Evolutionary conservation across 2,888 invertebrate genomes (phyloP).

Genomic region (Phlogophora meticulosa): DNA sequence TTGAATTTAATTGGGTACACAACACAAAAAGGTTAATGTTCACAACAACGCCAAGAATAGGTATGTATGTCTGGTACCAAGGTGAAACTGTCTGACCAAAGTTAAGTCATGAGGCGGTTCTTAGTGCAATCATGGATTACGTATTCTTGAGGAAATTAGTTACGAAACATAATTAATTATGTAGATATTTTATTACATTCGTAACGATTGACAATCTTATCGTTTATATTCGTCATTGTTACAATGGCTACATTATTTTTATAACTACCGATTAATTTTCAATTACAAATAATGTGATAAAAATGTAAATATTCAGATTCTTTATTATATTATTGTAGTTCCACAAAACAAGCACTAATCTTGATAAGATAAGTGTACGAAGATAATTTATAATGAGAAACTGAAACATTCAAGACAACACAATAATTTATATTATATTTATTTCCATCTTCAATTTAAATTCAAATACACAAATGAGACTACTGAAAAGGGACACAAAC

Average conservation of each 20-base stretch:
- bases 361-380: background rate
- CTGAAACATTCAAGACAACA: background rate
- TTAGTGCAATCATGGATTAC: constrained; percentile 15
- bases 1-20: background rate
- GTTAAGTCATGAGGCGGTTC: constrained; percentile 25
- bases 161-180: constrained; percentile 16
- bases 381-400: background rate
- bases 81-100: constrained; percentile 30
- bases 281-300: constrained; percentile 4
- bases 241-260: constrained; percentile 13
- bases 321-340: constrained; percentile 6
- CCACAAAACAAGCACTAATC: background rate
- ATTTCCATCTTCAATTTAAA: background rate
- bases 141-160: constrained; percentile 17
- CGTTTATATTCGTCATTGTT: constrained; percentile 23
- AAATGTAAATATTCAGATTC: constrained; percentile 4
- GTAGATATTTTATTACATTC: constrained; percentile 25
- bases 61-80: constrained; percentile 17
- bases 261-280: constrained; percentile 19
- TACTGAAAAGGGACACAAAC: no score
- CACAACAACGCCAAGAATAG: constrained; percentile 12
- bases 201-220: constrained; percentile 33
- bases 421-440: background rate
- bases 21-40: constrained; percentile 1
- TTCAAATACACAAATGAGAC: no score